These are phyloP conservation scores for Caenorhabditis afra DNA, from an alignment of 2,888 invertebrate genomes.

Conservation along the genomic window DNA sequence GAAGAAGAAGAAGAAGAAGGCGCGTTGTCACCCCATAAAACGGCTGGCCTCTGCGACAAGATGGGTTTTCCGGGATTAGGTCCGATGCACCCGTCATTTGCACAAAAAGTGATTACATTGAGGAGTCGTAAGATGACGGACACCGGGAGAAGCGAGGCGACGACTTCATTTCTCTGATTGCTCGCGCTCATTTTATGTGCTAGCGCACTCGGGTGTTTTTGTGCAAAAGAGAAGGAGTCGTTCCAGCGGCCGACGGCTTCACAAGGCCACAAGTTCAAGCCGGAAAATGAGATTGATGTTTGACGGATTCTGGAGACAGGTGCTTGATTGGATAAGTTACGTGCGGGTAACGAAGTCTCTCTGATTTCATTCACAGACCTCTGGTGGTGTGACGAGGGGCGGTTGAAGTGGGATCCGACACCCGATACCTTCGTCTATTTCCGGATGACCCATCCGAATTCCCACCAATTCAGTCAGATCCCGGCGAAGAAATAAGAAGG, in stretches of 20 bases:
- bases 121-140: slow-evolving; percentile 20
- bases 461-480: slow-evolving; percentile 40
- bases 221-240: background rate
- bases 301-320: too few relatives aligned
- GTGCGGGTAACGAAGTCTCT: too few relatives aligned
- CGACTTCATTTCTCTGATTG: slow-evolving; percentile 52
- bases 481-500: slow-evolving; percentile 12
- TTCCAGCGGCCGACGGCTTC: too few relatives aligned
- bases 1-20: too few relatives aligned
- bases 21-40: slow-evolving; percentile 44
- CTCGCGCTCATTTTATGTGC: slow-evolving; percentile 20
- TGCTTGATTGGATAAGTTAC: too few relatives aligned
- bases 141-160: background rate
- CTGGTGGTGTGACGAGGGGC: slow-evolving; percentile 22
- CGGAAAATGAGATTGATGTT: too few relatives aligned
- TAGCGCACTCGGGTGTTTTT: slow-evolving; percentile 6
- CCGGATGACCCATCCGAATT: slow-evolving; percentile 24
- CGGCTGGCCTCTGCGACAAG: slow-evolving; percentile 2
- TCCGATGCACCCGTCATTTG: slow-evolving; percentile 26
- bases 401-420: slow-evolving; percentile 22
- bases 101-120: slow-evolving; percentile 52
- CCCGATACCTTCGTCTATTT: slow-evolving; percentile 37
- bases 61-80: slow-evolving; percentile 44
- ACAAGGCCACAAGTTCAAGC: too few relatives aligned
- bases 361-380: slow-evolving; percentile 19